A percentile compares a stretch with the other conserved stretches of the same genome.
Conservation (phyloP, 53 echinoderm and acorn worm genomes). For the Apostichopus leukothele region DNA sequence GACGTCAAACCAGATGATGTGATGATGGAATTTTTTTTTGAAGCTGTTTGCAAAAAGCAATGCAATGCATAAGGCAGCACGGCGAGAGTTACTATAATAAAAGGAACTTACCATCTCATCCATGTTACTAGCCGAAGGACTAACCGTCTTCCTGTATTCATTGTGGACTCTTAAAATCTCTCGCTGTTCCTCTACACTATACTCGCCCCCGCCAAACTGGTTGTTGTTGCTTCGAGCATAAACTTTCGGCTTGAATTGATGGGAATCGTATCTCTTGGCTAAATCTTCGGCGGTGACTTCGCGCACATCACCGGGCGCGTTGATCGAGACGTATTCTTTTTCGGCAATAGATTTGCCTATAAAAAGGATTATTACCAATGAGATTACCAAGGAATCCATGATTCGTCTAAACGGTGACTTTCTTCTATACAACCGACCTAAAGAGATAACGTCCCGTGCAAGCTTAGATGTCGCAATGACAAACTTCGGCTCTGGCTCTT, state of each 20-base stretch:
- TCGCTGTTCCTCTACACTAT: slow-evolving; percentile 17
- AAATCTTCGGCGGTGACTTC: slow-evolving; percentile 6
- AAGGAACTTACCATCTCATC: slow-evolving; percentile 39
- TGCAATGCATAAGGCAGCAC: too few relatives aligned
- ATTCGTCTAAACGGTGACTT: neutral
- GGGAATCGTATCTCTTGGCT: neutral
- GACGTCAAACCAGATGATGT: too few relatives aligned
- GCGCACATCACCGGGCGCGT: neutral
- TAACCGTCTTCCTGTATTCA: neutral
- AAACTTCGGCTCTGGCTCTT: neutral
- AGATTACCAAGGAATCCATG: neutral
- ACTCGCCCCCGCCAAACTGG: slow-evolving; percentile 15
- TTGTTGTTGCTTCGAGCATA: neutral
- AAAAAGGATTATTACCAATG: neutral
- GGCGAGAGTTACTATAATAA: too few relatives aligned
- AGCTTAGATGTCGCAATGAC: neutral
- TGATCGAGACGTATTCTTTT: neutral
- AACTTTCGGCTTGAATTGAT: neutral
- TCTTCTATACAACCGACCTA: neutral
- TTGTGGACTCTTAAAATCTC: neutral
- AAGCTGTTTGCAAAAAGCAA: too few relatives aligned
- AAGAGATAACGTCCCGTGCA: neutral
- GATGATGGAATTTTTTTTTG: too few relatives aligned
- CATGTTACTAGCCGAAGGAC: slow-evolving; percentile 40
- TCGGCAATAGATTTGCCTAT: neutral